Evolutionary conservation across 2,797 vertebrate genomes (phyloP), one percentile per base, ranked within the genome.

Genomic region (Anableps anableps): DNA sequence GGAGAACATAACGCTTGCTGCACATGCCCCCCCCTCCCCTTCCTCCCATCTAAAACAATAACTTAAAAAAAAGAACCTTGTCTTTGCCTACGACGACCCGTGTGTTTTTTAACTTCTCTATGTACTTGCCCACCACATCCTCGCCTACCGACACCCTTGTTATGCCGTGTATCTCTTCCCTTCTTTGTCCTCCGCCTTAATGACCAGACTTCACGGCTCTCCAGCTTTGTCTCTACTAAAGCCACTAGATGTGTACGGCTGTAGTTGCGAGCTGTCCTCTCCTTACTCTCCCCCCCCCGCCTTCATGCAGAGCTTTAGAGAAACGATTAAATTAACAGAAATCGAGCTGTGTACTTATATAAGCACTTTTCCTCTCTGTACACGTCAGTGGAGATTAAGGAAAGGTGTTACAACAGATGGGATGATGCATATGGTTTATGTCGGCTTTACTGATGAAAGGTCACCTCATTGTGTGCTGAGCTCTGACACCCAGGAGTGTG

Each of bases 1-100:
- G 95, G 94, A 94, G 72, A 90, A 86, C 82, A 86, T 81, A 87
- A 83, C 73, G 88, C 92, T 94, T 93, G 93, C 92, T 94, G 91
- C 92, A 90, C 92, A 78, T 83, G 77, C 51, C 75, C 81, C 75
- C 81, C 82, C 79, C 78, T 77, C 53, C 77, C 81, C 81, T 78
- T 77, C 79, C 55, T 45, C 53, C 60, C 21, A 36, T 84, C 58
- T 81, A 71, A 86, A 85, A 74, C 45, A 73, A 34, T 16, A 62
- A 66, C 31, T n/a, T 50, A 36, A 79, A 75, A 55, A 79, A 74
- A 71, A 10, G 23, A 86, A 68, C 77, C 50, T 74, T 73, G 70
- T 81, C 58, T 88, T 55, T 88, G 74, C 58, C 87, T 85, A 88
- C 82, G 53, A 71, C 79, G 80, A 81, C 84, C 86, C 76, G 0